phyloP scores from a whole-genome alignment of 2,797 vertebrate species.

The Limnodromus scolopaceus region DNA sequence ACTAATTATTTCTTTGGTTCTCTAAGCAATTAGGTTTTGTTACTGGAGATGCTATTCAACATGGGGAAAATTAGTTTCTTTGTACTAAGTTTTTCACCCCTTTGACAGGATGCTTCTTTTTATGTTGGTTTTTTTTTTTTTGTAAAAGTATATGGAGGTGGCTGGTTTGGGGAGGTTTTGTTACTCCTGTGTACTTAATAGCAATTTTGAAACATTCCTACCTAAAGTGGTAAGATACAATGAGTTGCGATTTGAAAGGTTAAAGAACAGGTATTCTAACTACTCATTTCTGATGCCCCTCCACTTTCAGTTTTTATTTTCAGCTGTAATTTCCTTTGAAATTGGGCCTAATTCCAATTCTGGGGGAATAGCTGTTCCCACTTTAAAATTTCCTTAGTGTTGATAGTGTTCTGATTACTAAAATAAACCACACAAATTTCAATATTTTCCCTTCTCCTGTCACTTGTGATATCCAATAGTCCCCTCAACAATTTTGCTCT shows the following conservation, averaged over 20 bases:
- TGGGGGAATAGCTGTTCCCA: neutral
- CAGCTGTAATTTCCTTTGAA: neutral
- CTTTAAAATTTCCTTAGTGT: neutral
- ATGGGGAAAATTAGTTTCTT: neutral
- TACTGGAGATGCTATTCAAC: slow-evolving; percentile 1
- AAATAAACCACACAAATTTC: neutral
- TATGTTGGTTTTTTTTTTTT: neutral
- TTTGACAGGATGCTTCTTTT: neutral
- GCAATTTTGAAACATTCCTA: neutral
- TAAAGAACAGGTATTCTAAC: neutral
- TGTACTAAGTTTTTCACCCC: neutral
- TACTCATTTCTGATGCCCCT: neutral
- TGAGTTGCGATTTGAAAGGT: neutral
- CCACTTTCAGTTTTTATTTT: neutral
- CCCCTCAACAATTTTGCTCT: neutral
- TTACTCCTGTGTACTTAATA: neutral
- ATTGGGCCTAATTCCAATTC: neutral
- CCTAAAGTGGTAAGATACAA: neutral
- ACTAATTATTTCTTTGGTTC: slow-evolving; percentile 53
- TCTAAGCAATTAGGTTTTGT: slow-evolving; percentile 40
- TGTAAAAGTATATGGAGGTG: fast-evolving
- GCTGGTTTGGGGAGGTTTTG: neutral
- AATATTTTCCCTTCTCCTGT: neutral
- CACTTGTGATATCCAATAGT: neutral
- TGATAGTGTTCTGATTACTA: neutral